Base-by-base conservation (phyloP, 2,797 vertebrate genomes). In the Phyllotis vaccarum region DNA sequence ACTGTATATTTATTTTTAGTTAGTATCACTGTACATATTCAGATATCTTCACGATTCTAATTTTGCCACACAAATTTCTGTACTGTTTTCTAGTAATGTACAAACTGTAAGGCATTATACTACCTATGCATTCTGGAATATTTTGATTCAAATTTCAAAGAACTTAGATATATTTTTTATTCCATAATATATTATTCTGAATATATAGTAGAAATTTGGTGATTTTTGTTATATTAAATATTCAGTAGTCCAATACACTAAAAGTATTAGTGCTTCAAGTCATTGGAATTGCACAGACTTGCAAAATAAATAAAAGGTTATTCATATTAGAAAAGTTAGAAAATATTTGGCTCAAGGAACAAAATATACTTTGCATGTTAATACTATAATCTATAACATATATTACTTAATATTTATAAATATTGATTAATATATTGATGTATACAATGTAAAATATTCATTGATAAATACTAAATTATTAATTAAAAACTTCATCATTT, bases 71-170 rank as follows among this genome's bases (percentile, higher is more conserved):
- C 68, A 11, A 83, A 66, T 43, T 66, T 22, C 1, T 80, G 3
- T 2, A 4, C n/a, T 22, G 2, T 68, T 54, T 94, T 62, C 1
- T 2, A 81, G 4, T 22, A 19, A 40, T 46, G 62, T 7, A 76
- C 10, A 52, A 92, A 94, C 86, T 52, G 37, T 0, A 72, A 95
- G 90, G 5, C 5, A 46, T 89, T 86, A 13, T 2, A 43, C 49
- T 75, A 64, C 29, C 0, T 24, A 64, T 40, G 17, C 0, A 56
- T 88, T 62, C 12, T 22, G 37, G 3, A 72, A 31, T 75, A 76
- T 22, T 75, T 90, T 70, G 16, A 27, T 40, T 8, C 3, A 75
- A 29, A 68, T 83, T 96, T 94, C 27, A 91, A 82, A 95, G 34
- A 29, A 78, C n/a, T 17, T 54, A 54, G 12, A 40, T 62, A 19